Evolutionary conservation across 37 sponge, comb jelly and placozoan species (phyloP), one percentile per base, ranked within the genome.

Genomic region (Cladorhizidae sp.): DNA sequence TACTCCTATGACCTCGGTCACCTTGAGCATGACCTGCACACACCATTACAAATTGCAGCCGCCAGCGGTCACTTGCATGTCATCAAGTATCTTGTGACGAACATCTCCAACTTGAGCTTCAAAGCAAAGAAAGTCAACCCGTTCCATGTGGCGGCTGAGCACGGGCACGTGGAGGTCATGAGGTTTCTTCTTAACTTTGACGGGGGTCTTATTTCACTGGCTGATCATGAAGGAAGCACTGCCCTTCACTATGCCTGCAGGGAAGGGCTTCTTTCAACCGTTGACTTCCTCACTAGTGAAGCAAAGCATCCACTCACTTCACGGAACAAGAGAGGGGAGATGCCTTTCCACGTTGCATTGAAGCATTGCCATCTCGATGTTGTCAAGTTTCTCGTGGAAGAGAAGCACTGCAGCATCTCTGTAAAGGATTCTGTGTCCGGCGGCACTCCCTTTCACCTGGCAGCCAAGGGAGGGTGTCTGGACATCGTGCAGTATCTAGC

Each of bases 261-360:
- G 12, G 32, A 67, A 11, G 80, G 80, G 1, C 68, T 68, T 20
- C 80, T 79, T 55, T 8, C n/a, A 5, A 31, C 67, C 0, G 56
- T 69, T 3, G n/a, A 11, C 40, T 79, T 39, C 33, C 80, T 79
- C 57, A 36, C 38, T 26, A 25, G 61, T 3, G 63, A 41, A 40
- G 63, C 63, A 29, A 76, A 61, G 41, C 77, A 76, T 76, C 43
- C 63, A 2, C 26, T 76, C 15, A n/a, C 7, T 9, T 0, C 22
- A 12, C 38, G 25, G 17, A 84, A 89, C 73, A 73, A 51, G 29
- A 43, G 40, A 70, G 94, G 94, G 14, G 81, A 87, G 25, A 78
- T 70, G 0, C 87, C 94, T 58, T 57, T 93, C 2, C 90, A 93
- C 77, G 40, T 72, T 45, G 87, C 94, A 23, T 77, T 81, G 0